Evolutionary conservation across 2,888 invertebrate species (phyloP).

Genomic region (Parnassius mnemosyne): DNA sequence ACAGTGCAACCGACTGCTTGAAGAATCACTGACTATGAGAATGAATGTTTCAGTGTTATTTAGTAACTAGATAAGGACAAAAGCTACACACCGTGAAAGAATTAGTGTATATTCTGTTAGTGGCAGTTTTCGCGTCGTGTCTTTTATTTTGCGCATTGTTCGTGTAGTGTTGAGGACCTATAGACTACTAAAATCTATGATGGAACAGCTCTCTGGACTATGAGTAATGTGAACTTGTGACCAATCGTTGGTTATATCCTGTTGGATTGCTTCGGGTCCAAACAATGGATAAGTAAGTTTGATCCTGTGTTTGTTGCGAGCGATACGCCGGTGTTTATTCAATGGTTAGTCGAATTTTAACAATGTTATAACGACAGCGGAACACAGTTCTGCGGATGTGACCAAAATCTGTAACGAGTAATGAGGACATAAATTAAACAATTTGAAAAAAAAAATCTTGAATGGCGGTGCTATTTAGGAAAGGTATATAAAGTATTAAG

Average conservation of each 20-base stretch:
- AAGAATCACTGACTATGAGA: slow-evolving; percentile 27
- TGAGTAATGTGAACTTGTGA: not conserved
- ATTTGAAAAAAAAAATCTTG: slow-evolving; percentile 42
- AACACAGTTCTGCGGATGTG: slow-evolving; percentile 24
- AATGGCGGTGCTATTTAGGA: slow-evolving; percentile 76
- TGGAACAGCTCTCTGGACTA: not conserved
- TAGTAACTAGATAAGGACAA: slow-evolving; percentile 20
- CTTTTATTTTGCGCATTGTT: slow-evolving; percentile 16
- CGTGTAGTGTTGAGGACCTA: slow-evolving; percentile 2
- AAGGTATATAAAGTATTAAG: slow-evolving; percentile 61
- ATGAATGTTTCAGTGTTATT: slow-evolving; percentile 12
- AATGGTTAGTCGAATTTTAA: slow-evolving; percentile 21
- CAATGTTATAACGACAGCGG: slow-evolving; percentile 15
- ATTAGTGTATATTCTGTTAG: slow-evolving; percentile 3
- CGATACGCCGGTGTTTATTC: slow-evolving; percentile 8
- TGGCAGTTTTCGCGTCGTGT: slow-evolving; percentile 15
- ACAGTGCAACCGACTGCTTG: slow-evolving; percentile 55
- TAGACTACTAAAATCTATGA: not conserved
- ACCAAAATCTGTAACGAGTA: slow-evolving; percentile 13
- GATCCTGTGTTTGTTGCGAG: not conserved
- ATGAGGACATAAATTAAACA: slow-evolving; percentile 3
- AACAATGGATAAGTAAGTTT: no score
- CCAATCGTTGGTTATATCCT: no score
- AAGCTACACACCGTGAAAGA: not conserved
- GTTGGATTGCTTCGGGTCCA: no score